Percentiles rank a stretch among this genome's conserved stretches.
Evolutionary conservation across 1,140 invertebrate species (phyloP).

Genomic region (Cydia amplana): DNA sequence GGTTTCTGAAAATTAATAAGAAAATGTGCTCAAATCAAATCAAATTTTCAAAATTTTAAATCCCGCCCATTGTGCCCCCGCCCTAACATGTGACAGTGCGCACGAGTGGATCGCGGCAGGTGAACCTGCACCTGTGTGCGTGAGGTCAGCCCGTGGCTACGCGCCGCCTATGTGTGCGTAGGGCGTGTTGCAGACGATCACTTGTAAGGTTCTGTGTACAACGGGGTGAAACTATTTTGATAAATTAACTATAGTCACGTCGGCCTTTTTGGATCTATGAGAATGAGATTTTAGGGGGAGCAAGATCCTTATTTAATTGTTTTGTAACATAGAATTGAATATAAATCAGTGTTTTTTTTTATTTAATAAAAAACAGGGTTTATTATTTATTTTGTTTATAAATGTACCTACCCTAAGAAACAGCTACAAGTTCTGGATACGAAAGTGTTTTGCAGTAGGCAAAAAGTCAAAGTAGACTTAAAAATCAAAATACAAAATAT

Average conservation of each 20-base stretch:
- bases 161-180: constrained; percentile 39
- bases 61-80: constrained; percentile 38
- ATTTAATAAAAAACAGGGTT: too few relatives aligned
- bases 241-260: neutral
- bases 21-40: neutral
- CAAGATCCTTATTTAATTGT: too few relatives aligned
- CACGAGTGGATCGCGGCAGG: constrained; percentile 70
- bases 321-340: too few relatives aligned
- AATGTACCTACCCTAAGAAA: too few relatives aligned
- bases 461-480: too few relatives aligned
- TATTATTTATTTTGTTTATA: too few relatives aligned
- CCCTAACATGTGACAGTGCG: constrained; percentile 65
- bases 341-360: too few relatives aligned
- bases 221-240: constrained; percentile 11
- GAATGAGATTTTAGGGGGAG: too few relatives aligned
- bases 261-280: neutral
- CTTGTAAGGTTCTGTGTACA: constrained; percentile 22
- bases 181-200: neutral
- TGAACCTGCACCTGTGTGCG: constrained; percentile 59
- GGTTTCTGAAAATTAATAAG: neutral
- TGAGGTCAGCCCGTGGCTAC: constrained; percentile 64
- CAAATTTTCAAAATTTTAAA: neutral
- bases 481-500: too few relatives aligned
- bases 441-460: too few relatives aligned
- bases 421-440: too few relatives aligned